phyloP scores from a whole-genome alignment of 2,113 vertebrate species.

The Cettia cetti region DNA sequence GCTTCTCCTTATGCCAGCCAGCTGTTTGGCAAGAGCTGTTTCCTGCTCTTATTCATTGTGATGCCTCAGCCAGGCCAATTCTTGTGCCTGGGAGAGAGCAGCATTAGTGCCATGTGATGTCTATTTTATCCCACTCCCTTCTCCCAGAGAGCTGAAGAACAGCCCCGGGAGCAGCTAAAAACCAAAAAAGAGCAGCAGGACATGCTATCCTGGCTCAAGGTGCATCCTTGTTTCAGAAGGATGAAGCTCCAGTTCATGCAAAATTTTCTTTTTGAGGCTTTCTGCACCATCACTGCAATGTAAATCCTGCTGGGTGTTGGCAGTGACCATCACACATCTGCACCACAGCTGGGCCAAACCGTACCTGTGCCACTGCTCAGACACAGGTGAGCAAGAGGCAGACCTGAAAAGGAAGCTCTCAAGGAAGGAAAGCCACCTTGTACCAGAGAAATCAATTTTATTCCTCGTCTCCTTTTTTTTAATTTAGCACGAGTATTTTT shows the following conservation, averaged over 20 bases:
- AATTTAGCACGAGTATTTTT: background rate
- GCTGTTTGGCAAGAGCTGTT: slow-evolving; percentile 30
- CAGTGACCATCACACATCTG: background rate
- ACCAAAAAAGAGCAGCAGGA: background rate
- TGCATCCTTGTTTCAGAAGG: background rate
- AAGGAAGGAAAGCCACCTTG: background rate
- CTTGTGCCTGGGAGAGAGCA: background rate
- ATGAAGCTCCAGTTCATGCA: background rate
- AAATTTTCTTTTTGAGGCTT: background rate
- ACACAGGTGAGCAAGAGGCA: background rate
- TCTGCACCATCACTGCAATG: background rate
- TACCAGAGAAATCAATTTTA: background rate
- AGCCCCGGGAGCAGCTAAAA: background rate
- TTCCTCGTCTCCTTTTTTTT: background rate
- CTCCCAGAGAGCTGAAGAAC: background rate
- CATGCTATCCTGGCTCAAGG: background rate
- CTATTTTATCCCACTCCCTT: background rate
- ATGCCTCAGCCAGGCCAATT: background rate
- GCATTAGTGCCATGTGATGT: background rate
- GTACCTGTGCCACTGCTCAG: background rate
- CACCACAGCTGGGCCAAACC: background rate
- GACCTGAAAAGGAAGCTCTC: background rate
- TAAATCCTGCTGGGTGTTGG: background rate
- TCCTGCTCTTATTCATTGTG: background rate
- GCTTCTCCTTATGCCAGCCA: slow-evolving; percentile 34